Evolutionary conservation across 2,113 vertebrate species (phyloP).

Genomic region (Cinclus mexicanus): DNA sequence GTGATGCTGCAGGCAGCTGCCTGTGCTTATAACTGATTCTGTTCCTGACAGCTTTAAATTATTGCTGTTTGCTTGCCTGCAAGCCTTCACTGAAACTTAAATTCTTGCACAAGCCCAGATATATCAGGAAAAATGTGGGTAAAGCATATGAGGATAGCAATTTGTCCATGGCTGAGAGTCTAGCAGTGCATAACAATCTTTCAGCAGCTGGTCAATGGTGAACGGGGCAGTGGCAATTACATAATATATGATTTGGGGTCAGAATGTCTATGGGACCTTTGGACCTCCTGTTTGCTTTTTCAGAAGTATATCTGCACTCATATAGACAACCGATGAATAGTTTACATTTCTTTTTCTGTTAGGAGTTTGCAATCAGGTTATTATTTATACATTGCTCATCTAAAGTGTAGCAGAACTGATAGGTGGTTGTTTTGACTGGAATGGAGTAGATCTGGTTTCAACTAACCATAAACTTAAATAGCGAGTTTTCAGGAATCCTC

Average conservation of each 20-base stretch:
- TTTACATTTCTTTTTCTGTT: not conserved
- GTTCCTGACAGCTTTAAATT: constrained; percentile 19
- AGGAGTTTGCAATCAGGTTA: not conserved
- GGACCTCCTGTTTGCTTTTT: not conserved
- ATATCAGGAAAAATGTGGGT: not conserved
- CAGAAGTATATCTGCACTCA: not conserved
- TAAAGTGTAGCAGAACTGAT: not conserved
- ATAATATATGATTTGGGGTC: not conserved
- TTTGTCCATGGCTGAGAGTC: constrained; percentile 13
- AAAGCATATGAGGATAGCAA: not conserved
- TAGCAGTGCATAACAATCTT: not conserved
- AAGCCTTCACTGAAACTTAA: not conserved
- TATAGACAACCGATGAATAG: not conserved
- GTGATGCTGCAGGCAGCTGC: not conserved
- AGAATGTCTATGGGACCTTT: not conserved
- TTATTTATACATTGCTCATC: not conserved
- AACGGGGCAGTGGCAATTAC: not conserved
- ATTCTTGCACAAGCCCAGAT: not conserved
- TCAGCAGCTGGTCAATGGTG: not conserved
- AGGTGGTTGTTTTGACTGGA: not conserved
- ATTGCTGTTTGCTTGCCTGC: constrained; percentile 12
- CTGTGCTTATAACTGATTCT: not conserved
- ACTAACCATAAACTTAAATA: not conserved
- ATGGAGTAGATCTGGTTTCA: not conserved
- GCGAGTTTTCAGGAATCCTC: not conserved